Percentiles rank a stretch among this genome's conserved stretches.
Conservation (phyloP, 2,797 vertebrate species). For the Toxotes lorentzi region DNA sequence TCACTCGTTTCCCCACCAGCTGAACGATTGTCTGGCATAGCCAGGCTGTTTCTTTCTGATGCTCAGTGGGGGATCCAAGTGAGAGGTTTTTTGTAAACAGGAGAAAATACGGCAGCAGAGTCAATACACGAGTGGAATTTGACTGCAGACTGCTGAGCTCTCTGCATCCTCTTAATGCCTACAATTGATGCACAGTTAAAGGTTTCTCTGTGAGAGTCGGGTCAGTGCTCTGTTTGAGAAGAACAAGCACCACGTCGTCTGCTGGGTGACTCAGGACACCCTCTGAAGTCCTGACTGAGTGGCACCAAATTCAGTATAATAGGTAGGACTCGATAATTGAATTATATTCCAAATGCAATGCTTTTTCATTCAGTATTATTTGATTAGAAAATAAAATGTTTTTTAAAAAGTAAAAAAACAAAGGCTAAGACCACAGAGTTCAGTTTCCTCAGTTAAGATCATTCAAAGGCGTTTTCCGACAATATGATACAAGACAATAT, state of each 20-base stretch:
- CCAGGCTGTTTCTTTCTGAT: conserved; percentile 17
- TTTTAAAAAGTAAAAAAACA: not conserved
- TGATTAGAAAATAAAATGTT: not conserved
- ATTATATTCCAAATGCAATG: not conserved
- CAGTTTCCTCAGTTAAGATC: not conserved
- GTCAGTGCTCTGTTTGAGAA: conserved; percentile 6
- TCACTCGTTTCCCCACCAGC: conserved; percentile 9
- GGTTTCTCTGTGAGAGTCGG: conserved; percentile 28
- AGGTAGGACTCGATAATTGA: not conserved
- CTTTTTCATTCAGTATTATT: conserved; percentile 9
- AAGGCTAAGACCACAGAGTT: not conserved
- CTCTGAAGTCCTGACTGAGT: conserved; percentile 9
- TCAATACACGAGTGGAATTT: conserved; percentile 33
- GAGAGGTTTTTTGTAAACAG: conserved; percentile 22
- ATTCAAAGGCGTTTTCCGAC: not conserved
- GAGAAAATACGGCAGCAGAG: conserved; percentile 19
- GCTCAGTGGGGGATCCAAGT: not conserved
- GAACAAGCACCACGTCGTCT: conserved; percentile 1
- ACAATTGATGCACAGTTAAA: conserved; percentile 23
- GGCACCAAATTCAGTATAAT: not conserved
- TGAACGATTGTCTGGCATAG: conserved; percentile 12
- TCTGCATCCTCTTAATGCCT: conserved; percentile 19
- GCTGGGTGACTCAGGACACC: conserved; percentile 7
- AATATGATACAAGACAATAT: not conserved
- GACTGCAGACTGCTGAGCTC: conserved; percentile 25